Evolutionary conservation across 2,888 invertebrate species (phyloP).

Genomic region (Yponomeuta plumbellus): DNA sequence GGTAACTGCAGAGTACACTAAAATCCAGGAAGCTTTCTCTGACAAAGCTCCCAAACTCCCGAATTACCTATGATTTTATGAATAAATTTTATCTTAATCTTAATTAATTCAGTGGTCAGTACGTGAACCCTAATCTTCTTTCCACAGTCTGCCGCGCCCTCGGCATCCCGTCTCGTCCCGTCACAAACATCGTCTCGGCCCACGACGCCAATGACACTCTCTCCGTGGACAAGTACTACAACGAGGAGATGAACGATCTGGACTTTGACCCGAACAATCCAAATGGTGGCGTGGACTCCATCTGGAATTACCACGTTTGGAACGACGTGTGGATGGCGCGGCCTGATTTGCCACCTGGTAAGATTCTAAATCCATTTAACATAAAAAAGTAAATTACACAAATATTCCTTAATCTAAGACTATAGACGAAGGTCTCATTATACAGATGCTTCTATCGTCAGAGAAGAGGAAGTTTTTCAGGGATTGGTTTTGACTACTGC

Average conservation of each 20-base stretch:
- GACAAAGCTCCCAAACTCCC: too few species aligned
- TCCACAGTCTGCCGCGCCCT: constrained; percentile 84
- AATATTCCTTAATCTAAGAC: too few species aligned
- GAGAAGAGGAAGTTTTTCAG: too few species aligned
- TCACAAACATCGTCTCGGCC: constrained; percentile 89
- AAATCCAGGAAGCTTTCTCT: too few species aligned
- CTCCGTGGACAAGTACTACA: constrained; percentile 87
- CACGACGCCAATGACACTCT: constrained; percentile 88
- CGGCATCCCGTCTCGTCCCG: constrained; percentile 87
- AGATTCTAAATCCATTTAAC: constrained; percentile 2
- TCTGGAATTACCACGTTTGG: constrained; percentile 95
- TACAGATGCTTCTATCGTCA: too few species aligned
- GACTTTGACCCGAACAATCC: constrained; percentile 81
- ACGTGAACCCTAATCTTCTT: background rate
- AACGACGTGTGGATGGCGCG: constrained; percentile 92
- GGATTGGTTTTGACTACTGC: too few species aligned
- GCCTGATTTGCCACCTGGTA: constrained; percentile 82
- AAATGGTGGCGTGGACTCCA: constrained; percentile 81
- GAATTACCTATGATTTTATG: too few species aligned
- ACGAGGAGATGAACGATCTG: constrained; percentile 79
- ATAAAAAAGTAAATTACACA: too few species aligned
- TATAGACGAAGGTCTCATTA: too few species aligned
- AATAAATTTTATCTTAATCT: too few species aligned
- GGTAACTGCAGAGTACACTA: too few species aligned
- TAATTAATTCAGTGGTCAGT: too few species aligned